Conservation (phyloP, 1,140 invertebrate species). For the Apis laboriosa region DNA sequence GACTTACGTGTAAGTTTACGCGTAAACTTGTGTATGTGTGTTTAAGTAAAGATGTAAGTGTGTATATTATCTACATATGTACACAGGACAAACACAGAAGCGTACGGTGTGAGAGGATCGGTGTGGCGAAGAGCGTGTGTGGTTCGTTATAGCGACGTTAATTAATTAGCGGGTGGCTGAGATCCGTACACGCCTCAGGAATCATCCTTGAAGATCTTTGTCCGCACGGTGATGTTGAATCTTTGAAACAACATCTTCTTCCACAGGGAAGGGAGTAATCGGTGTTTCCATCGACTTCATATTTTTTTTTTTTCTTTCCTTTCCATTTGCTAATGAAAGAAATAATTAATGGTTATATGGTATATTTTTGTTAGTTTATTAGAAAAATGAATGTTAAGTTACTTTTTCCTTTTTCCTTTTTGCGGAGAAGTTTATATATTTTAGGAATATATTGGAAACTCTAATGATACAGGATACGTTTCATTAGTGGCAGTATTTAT, state of each 20-base stretch:
- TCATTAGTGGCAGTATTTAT: no score
- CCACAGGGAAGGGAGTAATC: neutral
- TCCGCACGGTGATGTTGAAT: neutral
- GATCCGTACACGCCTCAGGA: constrained; percentile 38
- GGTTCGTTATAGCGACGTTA: constrained; percentile 65
- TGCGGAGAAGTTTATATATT: no score
- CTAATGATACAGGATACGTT: no score
- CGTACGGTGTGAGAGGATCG: constrained; percentile 62
- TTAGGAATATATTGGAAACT: no score
- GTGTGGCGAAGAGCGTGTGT: constrained; percentile 47
- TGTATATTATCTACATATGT: constrained; percentile 77
- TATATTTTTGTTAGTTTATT: no score
- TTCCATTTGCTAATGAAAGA: neutral
- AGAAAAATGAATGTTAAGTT: no score
- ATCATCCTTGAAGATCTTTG: constrained; percentile 6
- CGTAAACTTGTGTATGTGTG: neutral
- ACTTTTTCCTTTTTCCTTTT: no score
- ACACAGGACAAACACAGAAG: constrained; percentile 76
- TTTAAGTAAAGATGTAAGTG: neutral
- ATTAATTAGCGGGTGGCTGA: constrained; percentile 66
- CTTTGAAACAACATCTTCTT: neutral
- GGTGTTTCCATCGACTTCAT: neutral
- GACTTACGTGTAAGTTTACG: neutral
- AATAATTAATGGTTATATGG: neutral
- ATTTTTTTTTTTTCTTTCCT: neutral